Evolutionary conservation across 2,888 invertebrate species (phyloP), one percentile per base, ranked within the genome.

Genomic region (Anthophora plumipes): DNA sequence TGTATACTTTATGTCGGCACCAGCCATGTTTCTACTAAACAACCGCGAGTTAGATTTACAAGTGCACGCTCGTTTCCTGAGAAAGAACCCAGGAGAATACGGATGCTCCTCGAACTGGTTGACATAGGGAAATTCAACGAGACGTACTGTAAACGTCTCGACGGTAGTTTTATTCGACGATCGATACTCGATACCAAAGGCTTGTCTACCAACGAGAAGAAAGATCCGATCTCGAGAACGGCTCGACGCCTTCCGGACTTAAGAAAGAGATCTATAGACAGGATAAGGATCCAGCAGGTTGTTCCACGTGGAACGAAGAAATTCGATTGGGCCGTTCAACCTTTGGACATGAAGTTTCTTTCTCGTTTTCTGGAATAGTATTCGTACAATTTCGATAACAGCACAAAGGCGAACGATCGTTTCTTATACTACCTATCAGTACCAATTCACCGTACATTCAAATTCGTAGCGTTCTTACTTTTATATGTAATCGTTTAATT

Each of bases 241-340:
- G 52, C 68, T 43, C 67, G 70, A 74, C 73, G 78, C 73, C 73
- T 77, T 83, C 67, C 72, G 78, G 59, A 69, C 57, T 82, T 57
- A 25, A 63, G 66, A 64, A 63, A 68, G 67, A 82, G 83, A 82
- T 82, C 74, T 67, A 69, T 43, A 25, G 59, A 59, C 17, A 31
- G 76, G 75, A 83, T 83, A 76, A 73, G 66, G 63, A 83, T 77
- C 64, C 74, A 80, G 77, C 83, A 77, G 84, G 83, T 84, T 83
- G 70, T 64, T 69, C 61, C 78, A 46, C 71, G 68, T 66, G 83
- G 63, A 59, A 69, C n/a, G 43, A 39, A 52, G 52, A 61, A n/a
- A 60, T 59, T 50, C 67, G 63, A 43, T 20, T 25, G 20, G 39
- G 17, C 17, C 54, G 61, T 55, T 50, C 67, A 31, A 52, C 67